Percentiles rank a stretch among this genome's conserved stretches.
Conservation (phyloP, 2,113 vertebrate species). For the Triplophysa rosa region DNA sequence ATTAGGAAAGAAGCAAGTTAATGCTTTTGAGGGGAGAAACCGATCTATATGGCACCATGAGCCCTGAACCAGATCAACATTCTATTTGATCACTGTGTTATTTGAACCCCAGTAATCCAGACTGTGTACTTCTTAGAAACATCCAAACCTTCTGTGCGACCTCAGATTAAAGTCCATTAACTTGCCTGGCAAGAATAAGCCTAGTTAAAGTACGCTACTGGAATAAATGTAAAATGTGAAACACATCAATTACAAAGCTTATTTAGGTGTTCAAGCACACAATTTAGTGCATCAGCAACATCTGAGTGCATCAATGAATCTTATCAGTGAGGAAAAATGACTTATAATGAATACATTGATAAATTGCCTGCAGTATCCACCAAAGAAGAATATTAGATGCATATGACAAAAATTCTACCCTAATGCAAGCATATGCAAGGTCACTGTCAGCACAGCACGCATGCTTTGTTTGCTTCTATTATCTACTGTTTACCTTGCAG, state of each 20-base stretch:
- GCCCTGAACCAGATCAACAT: neutral
- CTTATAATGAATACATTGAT: too few species aligned
- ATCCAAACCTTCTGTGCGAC: too few species aligned
- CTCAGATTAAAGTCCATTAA: neutral
- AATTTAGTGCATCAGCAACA: neutral
- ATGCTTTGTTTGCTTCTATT: conserved; percentile 41
- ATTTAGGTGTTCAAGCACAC: neutral
- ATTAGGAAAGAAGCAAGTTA: neutral
- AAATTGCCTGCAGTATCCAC: neutral
- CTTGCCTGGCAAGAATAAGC: neutral
- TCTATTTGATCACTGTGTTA: neutral
- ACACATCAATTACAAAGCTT: neutral
- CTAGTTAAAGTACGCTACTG: neutral
- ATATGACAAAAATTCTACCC: neutral
- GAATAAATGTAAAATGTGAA: neutral
- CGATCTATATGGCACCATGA: neutral
- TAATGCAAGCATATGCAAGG: neutral
- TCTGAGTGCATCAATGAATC: neutral
- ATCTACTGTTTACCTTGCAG: conserved; percentile 48
- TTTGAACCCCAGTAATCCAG: neutral
- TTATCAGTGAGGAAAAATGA: neutral
- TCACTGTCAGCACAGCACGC: neutral
- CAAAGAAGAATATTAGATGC: neutral
- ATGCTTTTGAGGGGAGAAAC: neutral
- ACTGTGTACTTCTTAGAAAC: neutral